Evolutionary conservation across 1,140 invertebrate species (phyloP).

Genomic region (Sitodiplosis mosellana): DNA sequence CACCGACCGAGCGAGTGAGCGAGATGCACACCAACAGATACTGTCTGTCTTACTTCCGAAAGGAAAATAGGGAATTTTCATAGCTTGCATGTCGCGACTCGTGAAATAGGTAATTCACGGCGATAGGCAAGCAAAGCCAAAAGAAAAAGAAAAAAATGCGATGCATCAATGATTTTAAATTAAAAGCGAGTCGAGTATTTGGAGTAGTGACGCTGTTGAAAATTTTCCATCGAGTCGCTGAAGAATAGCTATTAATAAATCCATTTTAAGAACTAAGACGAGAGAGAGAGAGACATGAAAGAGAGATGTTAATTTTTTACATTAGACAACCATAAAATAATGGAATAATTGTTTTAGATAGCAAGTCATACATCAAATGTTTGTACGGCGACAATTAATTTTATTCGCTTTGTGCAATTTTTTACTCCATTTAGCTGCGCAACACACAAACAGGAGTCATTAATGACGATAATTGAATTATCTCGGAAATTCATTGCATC

Average conservation of each 20-base stretch:
- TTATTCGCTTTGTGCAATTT: conserved; percentile 7
- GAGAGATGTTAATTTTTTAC: neutral
- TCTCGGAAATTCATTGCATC: conserved; percentile 6
- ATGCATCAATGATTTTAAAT: neutral
- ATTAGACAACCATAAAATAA: conserved; percentile 11
- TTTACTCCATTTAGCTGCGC: neutral
- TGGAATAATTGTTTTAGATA: conserved; percentile 8
- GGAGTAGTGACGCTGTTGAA: neutral
- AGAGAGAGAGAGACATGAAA: neutral
- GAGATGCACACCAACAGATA: neutral
- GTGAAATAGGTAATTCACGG: conserved; percentile 24
- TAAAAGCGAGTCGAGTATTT: conserved; percentile 4
- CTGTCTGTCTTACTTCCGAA: no score
- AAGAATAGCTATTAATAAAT: no score
- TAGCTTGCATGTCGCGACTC: conserved; percentile 12
- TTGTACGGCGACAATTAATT: conserved; percentile 23
- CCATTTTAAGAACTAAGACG: no score
- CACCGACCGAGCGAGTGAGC: no score
- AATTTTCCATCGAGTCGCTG: neutral
- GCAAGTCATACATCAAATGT: conserved; percentile 15
- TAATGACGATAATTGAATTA: conserved; percentile 7
- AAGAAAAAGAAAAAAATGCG: conserved; percentile 10
- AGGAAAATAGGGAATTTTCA: neutral
- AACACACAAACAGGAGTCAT: neutral
- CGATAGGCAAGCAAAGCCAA: no score